phyloP scores from a whole-genome alignment of 2,113 vertebrate species.

The Steatornis caripensis region DNA sequence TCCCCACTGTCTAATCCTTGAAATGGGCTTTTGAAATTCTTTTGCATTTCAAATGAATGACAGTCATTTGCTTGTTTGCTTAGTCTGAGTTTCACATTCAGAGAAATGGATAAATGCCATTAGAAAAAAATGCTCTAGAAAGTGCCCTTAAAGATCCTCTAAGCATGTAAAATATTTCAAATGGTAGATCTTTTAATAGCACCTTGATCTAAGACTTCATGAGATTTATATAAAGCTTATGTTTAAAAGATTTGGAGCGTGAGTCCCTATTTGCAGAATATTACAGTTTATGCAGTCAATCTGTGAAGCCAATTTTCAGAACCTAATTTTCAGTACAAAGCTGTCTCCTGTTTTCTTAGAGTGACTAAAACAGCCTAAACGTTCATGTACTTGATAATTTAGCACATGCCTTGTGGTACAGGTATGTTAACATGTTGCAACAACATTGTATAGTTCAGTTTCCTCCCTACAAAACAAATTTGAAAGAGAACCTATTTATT shows the following conservation, averaged over 20 bases:
- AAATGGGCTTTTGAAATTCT: conserved; percentile 28
- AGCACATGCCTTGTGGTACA: not conserved
- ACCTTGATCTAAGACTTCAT: not conserved
- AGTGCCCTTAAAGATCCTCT: not conserved
- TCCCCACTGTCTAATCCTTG: conserved; percentile 18
- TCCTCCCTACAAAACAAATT: not conserved
- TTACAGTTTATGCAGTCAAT: not conserved
- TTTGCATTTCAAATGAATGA: conserved; percentile 19
- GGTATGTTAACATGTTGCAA: not conserved
- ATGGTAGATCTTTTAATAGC: not conserved
- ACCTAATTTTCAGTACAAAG: not conserved
- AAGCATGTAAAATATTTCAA: not conserved
- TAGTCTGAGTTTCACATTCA: conserved; percentile 7
- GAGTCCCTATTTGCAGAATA: not conserved
- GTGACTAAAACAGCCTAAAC: not conserved
- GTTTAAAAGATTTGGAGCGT: not conserved
- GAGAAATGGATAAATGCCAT: not conserved
- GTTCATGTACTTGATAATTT: not conserved
- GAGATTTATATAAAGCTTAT: not conserved
- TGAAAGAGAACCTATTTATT: not conserved
- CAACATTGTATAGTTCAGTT: not conserved
- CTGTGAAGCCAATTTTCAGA: not conserved
- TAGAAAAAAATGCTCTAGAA: not conserved
- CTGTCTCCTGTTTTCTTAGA: not conserved
- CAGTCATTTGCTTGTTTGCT: not conserved